These are phyloP conservation scores for Calidris pygmaea DNA, from an alignment of 2,113 vertebrate genomes.

Conservation along the genomic window DNA sequence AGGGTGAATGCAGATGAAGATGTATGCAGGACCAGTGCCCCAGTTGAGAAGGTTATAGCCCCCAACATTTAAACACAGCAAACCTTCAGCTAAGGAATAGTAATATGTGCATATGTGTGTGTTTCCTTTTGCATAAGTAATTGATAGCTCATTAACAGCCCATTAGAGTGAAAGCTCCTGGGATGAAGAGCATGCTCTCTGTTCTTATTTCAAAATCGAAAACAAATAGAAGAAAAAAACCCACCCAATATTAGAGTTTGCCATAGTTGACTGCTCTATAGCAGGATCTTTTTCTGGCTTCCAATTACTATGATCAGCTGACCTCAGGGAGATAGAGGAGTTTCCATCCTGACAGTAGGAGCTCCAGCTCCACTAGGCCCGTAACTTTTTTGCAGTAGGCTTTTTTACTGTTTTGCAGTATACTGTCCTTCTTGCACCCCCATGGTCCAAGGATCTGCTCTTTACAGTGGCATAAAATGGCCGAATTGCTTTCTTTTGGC, in stretches of 20 bases:
- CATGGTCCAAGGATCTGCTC: background rate
- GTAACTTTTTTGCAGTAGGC: background rate
- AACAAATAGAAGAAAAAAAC: background rate
- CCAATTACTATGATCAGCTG: background rate
- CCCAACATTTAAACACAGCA: background rate
- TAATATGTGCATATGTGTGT: background rate
- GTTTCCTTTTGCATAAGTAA: slow-evolving; percentile 44
- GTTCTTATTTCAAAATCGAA: background rate
- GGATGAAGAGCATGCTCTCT: background rate
- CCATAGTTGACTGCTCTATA: background rate
- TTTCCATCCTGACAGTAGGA: background rate
- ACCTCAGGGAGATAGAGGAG: background rate
- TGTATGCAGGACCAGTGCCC: background rate
- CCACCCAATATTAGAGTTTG: background rate
- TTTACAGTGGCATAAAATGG: background rate
- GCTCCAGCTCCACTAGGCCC: background rate
- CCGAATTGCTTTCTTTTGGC: background rate
- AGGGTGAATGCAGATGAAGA: background rate
- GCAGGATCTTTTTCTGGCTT: background rate
- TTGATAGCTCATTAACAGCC: slow-evolving; percentile 50
- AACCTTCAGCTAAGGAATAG: background rate
- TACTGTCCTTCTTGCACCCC: background rate
- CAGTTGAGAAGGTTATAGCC: background rate
- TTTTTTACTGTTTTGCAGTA: background rate
- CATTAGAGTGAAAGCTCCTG: slow-evolving; percentile 17